A percentile compares a stretch with the other conserved stretches of the same genome.
phyloP scores from a whole-genome alignment of 2,888 invertebrate species.

The Pterostichus niger region DNA sequence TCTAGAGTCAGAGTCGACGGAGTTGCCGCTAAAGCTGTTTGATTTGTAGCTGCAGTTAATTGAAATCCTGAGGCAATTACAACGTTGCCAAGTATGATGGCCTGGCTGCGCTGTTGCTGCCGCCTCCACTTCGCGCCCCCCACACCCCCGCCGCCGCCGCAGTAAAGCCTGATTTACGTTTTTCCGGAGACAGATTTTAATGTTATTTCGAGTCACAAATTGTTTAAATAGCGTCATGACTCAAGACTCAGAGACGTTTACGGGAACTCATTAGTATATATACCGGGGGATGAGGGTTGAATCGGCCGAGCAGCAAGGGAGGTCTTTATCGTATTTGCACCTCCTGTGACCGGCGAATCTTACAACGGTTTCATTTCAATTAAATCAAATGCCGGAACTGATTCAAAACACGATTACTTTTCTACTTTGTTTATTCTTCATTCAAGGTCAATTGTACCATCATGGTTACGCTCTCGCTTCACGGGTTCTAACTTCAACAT shows the following conservation, averaged over 20 bases:
- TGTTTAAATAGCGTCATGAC: constrained; percentile 79
- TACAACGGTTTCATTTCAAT: constrained; percentile 25
- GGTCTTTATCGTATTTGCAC: constrained; percentile 48
- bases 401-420: too few relatives aligned
- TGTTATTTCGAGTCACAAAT: constrained; percentile 79
- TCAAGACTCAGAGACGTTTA: constrained; percentile 78
- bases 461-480: too few relatives aligned
- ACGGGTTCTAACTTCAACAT: too few relatives aligned
- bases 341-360: constrained; percentile 18
- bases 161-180: constrained; percentile 78
- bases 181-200: constrained; percentile 78
- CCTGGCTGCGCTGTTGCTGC: constrained; percentile 67
- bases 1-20: constrained; percentile 58
- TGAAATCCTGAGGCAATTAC: constrained; percentile 79
- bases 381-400: constrained; percentile 3
- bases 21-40: constrained; percentile 75
- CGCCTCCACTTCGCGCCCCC: constrained; percentile 67
- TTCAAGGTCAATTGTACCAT: too few relatives aligned
- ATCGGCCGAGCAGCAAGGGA: not conserved
- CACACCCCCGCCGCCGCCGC: constrained; percentile 69
- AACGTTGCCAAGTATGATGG: constrained; percentile 73
- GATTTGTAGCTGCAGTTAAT: constrained; percentile 79
- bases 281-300: not conserved
- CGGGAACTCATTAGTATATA: constrained; percentile 77
- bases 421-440: too few relatives aligned